Evolutionary conservation across 23 tunicate genomes (phyloP), one percentile per base, ranked within the genome.

Genomic region (Phallusia fumigata): DNA sequence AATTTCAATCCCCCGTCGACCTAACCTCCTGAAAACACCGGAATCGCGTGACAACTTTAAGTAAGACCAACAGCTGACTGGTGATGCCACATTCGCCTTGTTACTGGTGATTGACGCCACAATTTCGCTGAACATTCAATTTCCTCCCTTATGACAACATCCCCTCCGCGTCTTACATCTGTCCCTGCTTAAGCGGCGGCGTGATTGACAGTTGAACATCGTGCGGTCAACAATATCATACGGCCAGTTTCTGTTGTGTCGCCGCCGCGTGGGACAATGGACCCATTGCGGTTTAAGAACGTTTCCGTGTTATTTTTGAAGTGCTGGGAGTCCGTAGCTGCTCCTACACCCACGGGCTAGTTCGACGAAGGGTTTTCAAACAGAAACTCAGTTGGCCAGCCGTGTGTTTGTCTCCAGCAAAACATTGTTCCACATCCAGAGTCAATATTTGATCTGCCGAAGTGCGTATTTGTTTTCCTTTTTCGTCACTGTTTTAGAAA

Each of bases 281-380:
- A 40, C 69, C 69, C 16, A 58, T 58, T 58, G 69, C 69, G 69
- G 69, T 58, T 58, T 13, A 24, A 58, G 69, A 58, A 58, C 69
- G 69, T 8, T 22, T 40, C 47, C 47, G 47, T 40, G 28, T 58
- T 58, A 24, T 58, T 58, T 22, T 58, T 58, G 69, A 21, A 13
- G 69, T 58, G 28, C 28, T 58, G 69, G 69, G 28, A 58, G 69
- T 58, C 13, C 5, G 28, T 6, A 10, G 47, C 47, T 40, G 47
- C 8, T 5, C 47, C 10, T 40, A 40, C 47, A 40, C 47, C 47
- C 47, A 40, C 47, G 47, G 47, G 47, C 47, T 10, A 40, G 47
- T 40, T 40, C 47, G 47, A 40, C 8, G 10, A 40, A 40, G 47
- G 10, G 8, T 40, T 40, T 10, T 40, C 10, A 40, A 40, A 40